Evolutionary conservation across 30 jellyfish, hydroid and myxozoan species (phyloP), one percentile per base, ranked within the genome.

Genomic region (Sanderia malayensis): DNA sequence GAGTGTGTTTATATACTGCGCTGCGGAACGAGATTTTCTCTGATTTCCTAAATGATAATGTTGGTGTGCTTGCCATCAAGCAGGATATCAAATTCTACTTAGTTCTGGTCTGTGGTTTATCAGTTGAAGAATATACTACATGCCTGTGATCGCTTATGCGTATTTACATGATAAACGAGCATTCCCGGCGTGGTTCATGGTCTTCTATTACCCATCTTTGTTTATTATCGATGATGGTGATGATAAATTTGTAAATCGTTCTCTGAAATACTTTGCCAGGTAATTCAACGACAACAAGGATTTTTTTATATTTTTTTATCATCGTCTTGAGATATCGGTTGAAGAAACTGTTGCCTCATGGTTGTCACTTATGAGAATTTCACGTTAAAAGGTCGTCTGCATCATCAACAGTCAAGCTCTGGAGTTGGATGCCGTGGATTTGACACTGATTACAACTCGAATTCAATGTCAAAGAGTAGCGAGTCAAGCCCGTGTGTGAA

Each of bases 41-140:
- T 49, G 64, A 49, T 49, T 49, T 49, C 64, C 64, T 49, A 11
- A 49, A 8, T 61, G 80, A 65, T 53, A 73, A 34, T 61, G 87
- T 46, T 76, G 62, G 72, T 49, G 60, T 76, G 73, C 52, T 76
- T 65, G 78, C 67, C 87, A 49, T 61, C 87, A 53, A 62, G 67
- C 55, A 49, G 31, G 80, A 76, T 76, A 76, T 76, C 87, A 76
- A 41, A 28, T 76, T 76, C 80, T 61, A 55, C 72, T 76, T 58
- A 76, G 87, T 49, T 76, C 55, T 46, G 87, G 87, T 61, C 70
- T 76, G 87, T 76, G 87, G 87, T 76, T 65, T 76, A 59, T 46
- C 76, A 76, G 87, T 74, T 80, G 74, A 76, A 76, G n/a, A n/a
- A n/a, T n/a, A n/a, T 58, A 37, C 37, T 53, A 47, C 87, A 76